Evolutionary conservation across 2,888 invertebrate species (phyloP), one percentile per base, ranked within the genome.

Genomic region (Brassicogethes aeneus): DNA sequence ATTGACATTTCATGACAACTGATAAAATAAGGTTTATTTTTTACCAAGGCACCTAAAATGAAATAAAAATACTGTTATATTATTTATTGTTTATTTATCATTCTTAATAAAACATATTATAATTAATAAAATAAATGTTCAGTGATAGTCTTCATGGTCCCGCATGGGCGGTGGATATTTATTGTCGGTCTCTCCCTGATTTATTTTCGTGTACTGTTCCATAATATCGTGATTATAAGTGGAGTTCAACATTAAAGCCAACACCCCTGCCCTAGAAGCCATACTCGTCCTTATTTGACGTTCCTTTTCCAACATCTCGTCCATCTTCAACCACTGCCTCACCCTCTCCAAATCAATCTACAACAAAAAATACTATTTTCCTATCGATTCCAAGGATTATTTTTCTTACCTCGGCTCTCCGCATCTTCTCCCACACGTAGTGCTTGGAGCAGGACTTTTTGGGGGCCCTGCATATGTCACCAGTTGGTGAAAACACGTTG

Each of bases 181-280:
- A n/a, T n/a, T 23, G 23, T 5, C 23, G 10, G 23, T 10, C 10
- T 23, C 5, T 23, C 10, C 23, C 23, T 23, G 23, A 23, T 23
- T 23, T 10, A 23, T 32, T 32, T 74, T 72, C 0, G 71, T 71
- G 50, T 82, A 70, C 54, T 79, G 76, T 57, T 88, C 87, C 82
- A 90, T 86, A 1, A 89, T 76, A 54, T 90, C 91, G 62, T 95
- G 93, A 69, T 95, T 92, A 63, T 92, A 92, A 0, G 95, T 95
- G 3, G 95, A 93, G 65, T 97, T 95, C n/a, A 97, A 71, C 85
- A 97, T 87, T 1, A 97, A 73, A 0, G 92, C 91, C 10, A 97
- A 71, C 0, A 96, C 90, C 0, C 95, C 94, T 33, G 93, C 93
- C 42, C 96, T 79, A 53, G 79, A 82, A 1, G 76, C 76, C 77